Percentiles rank a stretch among this genome's conserved stretches.
Conservation (phyloP, 2,797 vertebrate species). For the Melanogrammus aeglefinus region DNA sequence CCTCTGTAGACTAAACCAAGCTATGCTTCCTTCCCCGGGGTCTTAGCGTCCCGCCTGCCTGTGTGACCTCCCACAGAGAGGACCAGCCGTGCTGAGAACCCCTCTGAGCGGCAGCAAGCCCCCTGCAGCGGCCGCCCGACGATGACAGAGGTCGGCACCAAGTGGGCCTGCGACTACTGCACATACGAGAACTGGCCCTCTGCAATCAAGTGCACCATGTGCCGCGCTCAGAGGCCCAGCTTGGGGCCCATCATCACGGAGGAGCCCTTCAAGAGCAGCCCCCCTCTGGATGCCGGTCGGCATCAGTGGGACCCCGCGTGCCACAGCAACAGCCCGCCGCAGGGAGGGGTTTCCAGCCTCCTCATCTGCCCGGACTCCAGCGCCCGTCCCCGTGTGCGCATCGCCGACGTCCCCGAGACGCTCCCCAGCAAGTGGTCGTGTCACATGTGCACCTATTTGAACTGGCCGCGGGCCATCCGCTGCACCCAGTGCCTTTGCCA, state of each 20-base stretch:
- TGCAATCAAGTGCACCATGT: slow-evolving; percentile 99
- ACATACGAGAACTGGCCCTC: slow-evolving; percentile 99
- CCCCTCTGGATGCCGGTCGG: slow-evolving; percentile 82
- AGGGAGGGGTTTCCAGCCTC: slow-evolving; percentile 84
- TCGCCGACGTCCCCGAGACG: slow-evolving; percentile 82
- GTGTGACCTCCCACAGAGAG: slow-evolving; percentile 61
- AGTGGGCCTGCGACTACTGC: slow-evolving; percentile 99
- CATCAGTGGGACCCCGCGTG: slow-evolving; percentile 85
- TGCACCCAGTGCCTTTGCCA: slow-evolving; percentile 99
- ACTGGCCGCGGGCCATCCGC: slow-evolving; percentile 97
- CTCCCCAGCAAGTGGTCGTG: slow-evolving; percentile 96
- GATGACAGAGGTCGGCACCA: slow-evolving; percentile 96
- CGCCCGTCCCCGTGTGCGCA: slow-evolving; percentile 90
- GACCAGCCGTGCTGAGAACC: slow-evolving; percentile 62
- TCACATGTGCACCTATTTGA: slow-evolving; percentile 98
- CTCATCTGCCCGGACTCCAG: slow-evolving; percentile 98
- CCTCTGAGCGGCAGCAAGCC: slow-evolving; percentile 64
- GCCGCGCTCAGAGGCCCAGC: slow-evolving; percentile 92
- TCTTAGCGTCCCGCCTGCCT: slow-evolving; percentile 51
- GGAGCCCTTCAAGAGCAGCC: slow-evolving; percentile 93
- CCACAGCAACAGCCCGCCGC: slow-evolving; percentile 73
- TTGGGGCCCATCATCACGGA: slow-evolving; percentile 93
- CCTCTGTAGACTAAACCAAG: not conserved
- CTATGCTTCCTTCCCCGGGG: not conserved
- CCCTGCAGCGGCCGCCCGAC: slow-evolving; percentile 65